Evolutionary conservation across 2,113 vertebrate species (phyloP).

Genomic region (Rutilus rutilus): DNA sequence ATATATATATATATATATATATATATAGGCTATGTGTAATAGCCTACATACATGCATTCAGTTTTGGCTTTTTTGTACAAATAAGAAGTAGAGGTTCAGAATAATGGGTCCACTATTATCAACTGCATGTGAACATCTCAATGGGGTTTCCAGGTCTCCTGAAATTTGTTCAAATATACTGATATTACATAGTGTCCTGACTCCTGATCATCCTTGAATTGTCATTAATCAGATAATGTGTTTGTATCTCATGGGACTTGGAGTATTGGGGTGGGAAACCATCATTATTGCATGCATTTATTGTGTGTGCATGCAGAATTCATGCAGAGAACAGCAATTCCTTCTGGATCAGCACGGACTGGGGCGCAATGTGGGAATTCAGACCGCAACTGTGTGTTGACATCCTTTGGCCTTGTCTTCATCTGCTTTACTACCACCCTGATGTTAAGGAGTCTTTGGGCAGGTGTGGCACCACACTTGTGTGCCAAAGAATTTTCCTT

Average conservation of each 20-base stretch:
- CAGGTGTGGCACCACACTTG: not conserved
- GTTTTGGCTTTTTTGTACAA: not conserved
- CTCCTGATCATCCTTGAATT: not conserved
- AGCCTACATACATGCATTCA: too few relatives aligned
- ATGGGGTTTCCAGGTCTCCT: not conserved
- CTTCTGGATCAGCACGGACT: not conserved
- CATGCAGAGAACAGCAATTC: not conserved
- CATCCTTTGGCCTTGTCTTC: not conserved
- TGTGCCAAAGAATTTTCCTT: not conserved
- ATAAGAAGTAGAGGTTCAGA: not conserved
- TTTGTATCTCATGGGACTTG: not conserved
- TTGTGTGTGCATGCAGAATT: not conserved
- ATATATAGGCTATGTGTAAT: too few relatives aligned
- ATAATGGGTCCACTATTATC: not conserved
- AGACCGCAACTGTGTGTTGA: not conserved
- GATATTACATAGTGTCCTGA: too few relatives aligned
- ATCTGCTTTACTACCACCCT: not conserved
- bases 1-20: too few relatives aligned
- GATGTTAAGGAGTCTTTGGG: not conserved
- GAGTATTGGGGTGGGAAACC: not conserved
- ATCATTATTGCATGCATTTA: not conserved
- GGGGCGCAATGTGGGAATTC: constrained; percentile 9
- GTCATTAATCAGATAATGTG: not conserved
- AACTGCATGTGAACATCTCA: not conserved
- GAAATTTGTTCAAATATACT: not conserved